Conservation (phyloP, 2,113 vertebrate species). For the Neogale vison region DNA sequence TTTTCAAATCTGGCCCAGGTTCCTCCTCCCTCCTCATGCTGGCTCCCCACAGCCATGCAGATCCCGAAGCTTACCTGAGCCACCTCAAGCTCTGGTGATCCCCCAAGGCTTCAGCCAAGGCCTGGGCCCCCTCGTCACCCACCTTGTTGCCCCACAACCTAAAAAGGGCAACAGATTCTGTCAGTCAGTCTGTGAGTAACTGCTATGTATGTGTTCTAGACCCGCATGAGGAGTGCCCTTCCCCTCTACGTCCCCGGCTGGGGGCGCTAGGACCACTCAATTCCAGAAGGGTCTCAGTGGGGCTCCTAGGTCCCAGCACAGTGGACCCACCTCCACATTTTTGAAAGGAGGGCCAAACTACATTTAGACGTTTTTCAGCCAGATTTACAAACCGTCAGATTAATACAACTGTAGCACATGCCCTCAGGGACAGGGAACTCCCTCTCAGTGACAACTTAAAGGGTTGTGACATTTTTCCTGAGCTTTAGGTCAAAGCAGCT, state of each 20-base stretch:
- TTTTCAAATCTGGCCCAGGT: background rate
- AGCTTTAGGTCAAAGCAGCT: background rate
- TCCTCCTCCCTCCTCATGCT: background rate
- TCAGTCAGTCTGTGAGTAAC: background rate
- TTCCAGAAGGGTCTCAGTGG: background rate
- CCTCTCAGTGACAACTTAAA: background rate
- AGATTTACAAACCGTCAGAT: background rate
- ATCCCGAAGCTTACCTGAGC: constrained; percentile 86
- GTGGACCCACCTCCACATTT: background rate
- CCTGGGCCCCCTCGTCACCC: constrained; percentile 86
- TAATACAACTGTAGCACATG: background rate
- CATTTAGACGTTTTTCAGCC: background rate
- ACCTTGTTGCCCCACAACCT: constrained; percentile 93
- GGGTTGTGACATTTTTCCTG: background rate
- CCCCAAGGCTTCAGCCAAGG: constrained; percentile 87
- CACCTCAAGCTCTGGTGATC: constrained; percentile 84
- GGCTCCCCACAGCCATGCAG: background rate
- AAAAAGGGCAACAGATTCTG: background rate
- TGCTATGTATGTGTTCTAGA: background rate
- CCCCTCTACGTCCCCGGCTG: background rate
- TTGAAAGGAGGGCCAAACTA: background rate
- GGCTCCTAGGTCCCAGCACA: background rate
- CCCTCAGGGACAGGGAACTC: background rate
- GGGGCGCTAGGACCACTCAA: background rate
- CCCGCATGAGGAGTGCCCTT: accelerated